Percentiles rank a stretch among this genome's conserved stretches.
Evolutionary conservation across 1,140 invertebrate species (phyloP).

Genomic region (Calosoma granatense): DNA sequence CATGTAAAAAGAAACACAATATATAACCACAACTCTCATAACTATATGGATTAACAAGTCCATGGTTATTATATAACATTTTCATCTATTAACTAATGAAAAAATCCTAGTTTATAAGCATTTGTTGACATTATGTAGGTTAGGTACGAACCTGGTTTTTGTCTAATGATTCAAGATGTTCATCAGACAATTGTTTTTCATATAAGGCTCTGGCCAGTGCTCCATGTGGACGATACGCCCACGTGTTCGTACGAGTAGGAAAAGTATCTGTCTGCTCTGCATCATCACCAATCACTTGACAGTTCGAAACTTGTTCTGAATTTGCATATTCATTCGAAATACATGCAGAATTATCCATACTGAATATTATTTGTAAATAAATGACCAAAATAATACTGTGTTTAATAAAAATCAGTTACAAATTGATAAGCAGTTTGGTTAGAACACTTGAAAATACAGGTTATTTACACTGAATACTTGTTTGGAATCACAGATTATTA

Average conservation of each 20-base stretch:
- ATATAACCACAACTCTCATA: not conserved
- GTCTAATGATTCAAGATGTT: conserved; percentile 49
- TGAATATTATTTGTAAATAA: not conserved
- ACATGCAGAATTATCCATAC: not conserved
- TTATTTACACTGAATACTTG: too few species aligned
- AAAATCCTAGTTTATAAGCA: conserved; percentile 18
- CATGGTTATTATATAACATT: not conserved
- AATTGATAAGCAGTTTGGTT: not conserved
- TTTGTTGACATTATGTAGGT: conserved; percentile 9
- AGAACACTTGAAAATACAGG: too few species aligned
- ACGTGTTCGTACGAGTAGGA: not conserved
- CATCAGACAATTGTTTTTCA: conserved; percentile 56
- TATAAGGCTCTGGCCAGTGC: conserved; percentile 55
- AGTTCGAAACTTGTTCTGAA: not conserved
- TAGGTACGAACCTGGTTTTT: conserved; percentile 48
- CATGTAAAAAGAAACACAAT: too few species aligned
- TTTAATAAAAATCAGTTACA: not conserved
- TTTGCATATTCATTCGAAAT: not conserved
- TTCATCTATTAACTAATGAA: conserved; percentile 15
- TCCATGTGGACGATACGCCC: conserved; percentile 41
- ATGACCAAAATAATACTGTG: not conserved
- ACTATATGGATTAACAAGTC: not conserved
- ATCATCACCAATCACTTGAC: not conserved
- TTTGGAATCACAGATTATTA: too few species aligned
- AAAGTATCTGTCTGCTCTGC: not conserved